Evolutionary conservation across 2,113 vertebrate species (phyloP).

Genomic region (Otolemur garnettii): DNA sequence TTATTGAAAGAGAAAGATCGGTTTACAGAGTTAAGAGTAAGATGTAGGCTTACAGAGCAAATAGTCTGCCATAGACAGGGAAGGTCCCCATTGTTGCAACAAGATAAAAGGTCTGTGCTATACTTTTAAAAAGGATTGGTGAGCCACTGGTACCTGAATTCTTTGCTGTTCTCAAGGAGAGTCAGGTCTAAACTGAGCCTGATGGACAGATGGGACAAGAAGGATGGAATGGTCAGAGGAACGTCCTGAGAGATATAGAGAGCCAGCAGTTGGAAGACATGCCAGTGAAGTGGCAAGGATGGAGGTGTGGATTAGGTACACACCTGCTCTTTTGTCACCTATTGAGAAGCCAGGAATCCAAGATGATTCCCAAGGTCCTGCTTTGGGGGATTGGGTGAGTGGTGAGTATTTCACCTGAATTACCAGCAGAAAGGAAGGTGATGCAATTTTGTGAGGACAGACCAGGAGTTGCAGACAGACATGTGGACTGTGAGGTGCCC

Average conservation of each 20-base stretch:
- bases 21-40: too few relatives aligned
- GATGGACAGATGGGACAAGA: background rate
- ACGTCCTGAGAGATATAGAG: background rate
- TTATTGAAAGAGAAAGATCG: too few relatives aligned
- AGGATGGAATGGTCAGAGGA: background rate
- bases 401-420: background rate
- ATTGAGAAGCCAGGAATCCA: background rate
- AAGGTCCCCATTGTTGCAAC: too few relatives aligned
- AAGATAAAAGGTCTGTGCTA: background rate
- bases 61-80: too few relatives aligned
- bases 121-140: background rate
- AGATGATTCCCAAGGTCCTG: background rate
- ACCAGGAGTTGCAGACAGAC: background rate
- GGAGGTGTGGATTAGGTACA: too few relatives aligned
- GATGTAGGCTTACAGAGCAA: too few relatives aligned
- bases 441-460: background rate
- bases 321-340: background rate
- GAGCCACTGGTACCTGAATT: background rate
- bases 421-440: background rate
- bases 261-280: background rate
- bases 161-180: background rate
- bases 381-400: background rate
- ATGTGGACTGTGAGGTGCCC: background rate
- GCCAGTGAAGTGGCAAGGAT: background rate
- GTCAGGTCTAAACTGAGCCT: background rate